These are phyloP conservation scores for Panagrolaimus sp. DNA, from an alignment of 1,140 invertebrate genomes.

Conservation along the genomic window DNA sequence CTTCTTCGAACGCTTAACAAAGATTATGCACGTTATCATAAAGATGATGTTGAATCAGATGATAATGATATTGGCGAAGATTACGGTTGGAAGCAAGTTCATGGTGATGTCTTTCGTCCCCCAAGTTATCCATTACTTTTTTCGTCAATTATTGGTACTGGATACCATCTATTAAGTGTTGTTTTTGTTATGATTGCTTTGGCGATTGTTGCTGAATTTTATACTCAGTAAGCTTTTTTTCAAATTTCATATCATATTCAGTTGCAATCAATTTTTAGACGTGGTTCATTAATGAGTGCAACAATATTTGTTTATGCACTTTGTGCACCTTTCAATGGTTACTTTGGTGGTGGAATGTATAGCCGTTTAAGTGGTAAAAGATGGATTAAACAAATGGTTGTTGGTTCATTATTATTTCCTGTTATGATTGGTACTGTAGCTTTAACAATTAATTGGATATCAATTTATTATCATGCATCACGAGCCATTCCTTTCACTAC, in stretches of 20 bases:
- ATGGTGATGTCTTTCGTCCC: constrained; percentile 94
- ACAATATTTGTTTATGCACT: constrained; percentile 96
- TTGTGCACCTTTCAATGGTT: constrained; percentile 92
- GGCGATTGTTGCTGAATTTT: constrained; percentile 92
- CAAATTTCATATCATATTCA: no score
- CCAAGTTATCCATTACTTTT: constrained; percentile 84
- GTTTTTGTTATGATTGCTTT: constrained; percentile 86
- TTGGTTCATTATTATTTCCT: constrained; percentile 88
- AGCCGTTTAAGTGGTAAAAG: constrained; percentile 78
- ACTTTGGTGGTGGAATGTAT: constrained; percentile 92
- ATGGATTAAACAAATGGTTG: constrained; percentile 97
- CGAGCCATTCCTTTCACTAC: constrained; percentile 95
- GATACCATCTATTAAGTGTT: constrained; percentile 87
- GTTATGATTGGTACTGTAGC: constrained; percentile 87
- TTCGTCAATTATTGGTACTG: constrained; percentile 85
- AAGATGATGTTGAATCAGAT: constrained; percentile 87
- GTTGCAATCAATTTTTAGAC: constrained; percentile 30
- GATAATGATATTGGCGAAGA: constrained; percentile 95
- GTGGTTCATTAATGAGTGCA: constrained; percentile 88
- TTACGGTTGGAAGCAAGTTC: constrained; percentile 99
- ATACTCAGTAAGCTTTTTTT: constrained; percentile 71
- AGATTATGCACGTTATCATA: constrained; percentile 95
- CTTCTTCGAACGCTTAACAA: constrained; percentile 94
- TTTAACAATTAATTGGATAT: constrained; percentile 90
- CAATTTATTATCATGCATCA: constrained; percentile 98